Conservation (phyloP, 2,797 vertebrate genomes). For the Pantherophis alleghaniensis region DNA sequence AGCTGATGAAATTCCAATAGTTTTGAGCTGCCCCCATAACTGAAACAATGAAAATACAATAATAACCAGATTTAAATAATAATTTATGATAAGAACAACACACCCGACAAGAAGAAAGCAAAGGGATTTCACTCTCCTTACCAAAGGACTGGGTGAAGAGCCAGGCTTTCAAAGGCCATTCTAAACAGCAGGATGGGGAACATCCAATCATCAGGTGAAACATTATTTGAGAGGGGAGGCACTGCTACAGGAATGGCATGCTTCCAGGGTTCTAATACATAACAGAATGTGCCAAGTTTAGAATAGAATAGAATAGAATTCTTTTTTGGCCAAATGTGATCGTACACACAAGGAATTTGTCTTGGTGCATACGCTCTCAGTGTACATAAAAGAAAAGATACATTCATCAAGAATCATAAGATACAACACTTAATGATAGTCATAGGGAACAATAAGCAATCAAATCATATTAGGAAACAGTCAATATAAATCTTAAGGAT, state of each 20-base stretch:
- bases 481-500: no score
- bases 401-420: no score
- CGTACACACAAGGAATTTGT: no score
- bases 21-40: not conserved
- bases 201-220: not conserved
- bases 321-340: no score
- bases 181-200: not conserved
- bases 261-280: not conserved
- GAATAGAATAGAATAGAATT: no score
- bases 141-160: not conserved
- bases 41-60: not conserved
- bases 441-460: no score
- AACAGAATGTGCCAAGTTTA: not conserved
- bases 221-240: not conserved
- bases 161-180: not conserved
- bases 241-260: not conserved
- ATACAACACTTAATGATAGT: no score
- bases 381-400: no score
- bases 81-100: not conserved
- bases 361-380: no score
- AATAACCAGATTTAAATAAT: not conserved
- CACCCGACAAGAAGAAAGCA: not conserved
- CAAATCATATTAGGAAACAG: no score
- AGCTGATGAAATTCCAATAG: not conserved
- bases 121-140: not conserved